Evolutionary conservation across 2,888 invertebrate species (phyloP).

Genomic region (Hypercompe scribonia): DNA sequence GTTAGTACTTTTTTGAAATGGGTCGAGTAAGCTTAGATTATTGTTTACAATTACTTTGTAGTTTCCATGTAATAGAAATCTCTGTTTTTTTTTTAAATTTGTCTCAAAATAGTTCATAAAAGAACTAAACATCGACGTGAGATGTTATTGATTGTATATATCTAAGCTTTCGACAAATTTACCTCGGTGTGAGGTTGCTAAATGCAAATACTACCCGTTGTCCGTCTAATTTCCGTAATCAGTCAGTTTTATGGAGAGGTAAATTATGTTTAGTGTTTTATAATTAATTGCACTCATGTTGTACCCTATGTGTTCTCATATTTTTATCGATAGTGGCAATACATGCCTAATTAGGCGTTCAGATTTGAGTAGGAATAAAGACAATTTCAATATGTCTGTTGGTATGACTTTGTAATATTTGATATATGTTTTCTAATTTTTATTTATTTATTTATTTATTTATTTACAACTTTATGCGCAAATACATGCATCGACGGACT

Average conservation of each 20-base stretch:
- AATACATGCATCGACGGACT: too few relatives aligned
- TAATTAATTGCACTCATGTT: too few relatives aligned
- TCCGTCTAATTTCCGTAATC: not conserved
- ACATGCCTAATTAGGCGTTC: too few relatives aligned
- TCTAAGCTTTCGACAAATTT: not conserved
- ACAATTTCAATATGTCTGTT: too few relatives aligned
- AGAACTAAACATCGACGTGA: not conserved
- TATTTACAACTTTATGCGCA: too few relatives aligned
- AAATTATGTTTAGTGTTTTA: too few relatives aligned
- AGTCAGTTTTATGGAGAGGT: not conserved
- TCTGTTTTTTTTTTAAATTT: not conserved
- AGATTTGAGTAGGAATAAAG: too few relatives aligned
- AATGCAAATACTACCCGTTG: not conserved
- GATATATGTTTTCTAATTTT: not conserved
- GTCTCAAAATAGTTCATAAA: not conserved
- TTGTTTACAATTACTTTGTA: not conserved
- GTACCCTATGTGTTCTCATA: too few relatives aligned
- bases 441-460: too few relatives aligned
- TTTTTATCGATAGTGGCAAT: too few relatives aligned
- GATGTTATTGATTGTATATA: not conserved
- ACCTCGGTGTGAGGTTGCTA: not conserved
- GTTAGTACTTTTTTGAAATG: not conserved
- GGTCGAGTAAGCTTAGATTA: not conserved
- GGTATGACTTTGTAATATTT: too few relatives aligned
- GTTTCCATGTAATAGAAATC: not conserved